Evolutionary conservation across 2,113 vertebrate genomes (phyloP).

Genomic region (Ameiurus melas): DNA sequence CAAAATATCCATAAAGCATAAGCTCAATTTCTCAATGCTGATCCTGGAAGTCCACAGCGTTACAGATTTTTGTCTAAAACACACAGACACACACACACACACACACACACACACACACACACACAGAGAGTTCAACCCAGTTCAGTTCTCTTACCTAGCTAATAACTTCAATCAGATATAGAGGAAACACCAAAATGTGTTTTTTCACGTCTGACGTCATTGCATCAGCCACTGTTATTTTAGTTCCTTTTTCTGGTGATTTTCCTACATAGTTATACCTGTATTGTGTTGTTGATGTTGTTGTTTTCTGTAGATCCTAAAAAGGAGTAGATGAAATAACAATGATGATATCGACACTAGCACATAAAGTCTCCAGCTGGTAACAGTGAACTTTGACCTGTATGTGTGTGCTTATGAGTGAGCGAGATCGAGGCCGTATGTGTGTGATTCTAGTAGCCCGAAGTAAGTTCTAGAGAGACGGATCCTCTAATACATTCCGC

Average conservation of each 20-base stretch:
- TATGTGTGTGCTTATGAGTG: conserved; percentile 1
- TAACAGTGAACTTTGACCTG: conserved; percentile 13
- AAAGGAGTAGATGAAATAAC: not conserved
- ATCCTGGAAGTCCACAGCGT: not conserved
- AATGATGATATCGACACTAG: not conserved
- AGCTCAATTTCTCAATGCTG: not conserved
- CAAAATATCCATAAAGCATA: not conserved
- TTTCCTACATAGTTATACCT: not conserved
- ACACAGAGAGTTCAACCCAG: not conserved
- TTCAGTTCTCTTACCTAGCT: not conserved
- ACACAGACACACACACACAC: not conserved
- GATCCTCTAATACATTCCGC: conserved; percentile 45
- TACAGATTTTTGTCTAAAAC: not conserved
- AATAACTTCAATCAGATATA: not conserved
- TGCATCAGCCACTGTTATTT: not conserved
- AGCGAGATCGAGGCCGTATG: not conserved
- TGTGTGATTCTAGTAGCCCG: conserved; percentile 33
- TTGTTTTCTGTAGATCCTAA: not conserved
- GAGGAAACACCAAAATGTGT: conserved; percentile 6
- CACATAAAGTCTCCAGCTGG: not conserved
- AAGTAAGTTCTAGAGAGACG: conserved; percentile 35
- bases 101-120: not conserved
- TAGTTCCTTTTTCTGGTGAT: conserved; percentile 11
- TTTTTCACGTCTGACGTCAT: not conserved
- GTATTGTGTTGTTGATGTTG: not conserved